phyloP scores from a whole-genome alignment of 2,797 vertebrate genomes.

The Syngnathus rostellatus region DNA sequence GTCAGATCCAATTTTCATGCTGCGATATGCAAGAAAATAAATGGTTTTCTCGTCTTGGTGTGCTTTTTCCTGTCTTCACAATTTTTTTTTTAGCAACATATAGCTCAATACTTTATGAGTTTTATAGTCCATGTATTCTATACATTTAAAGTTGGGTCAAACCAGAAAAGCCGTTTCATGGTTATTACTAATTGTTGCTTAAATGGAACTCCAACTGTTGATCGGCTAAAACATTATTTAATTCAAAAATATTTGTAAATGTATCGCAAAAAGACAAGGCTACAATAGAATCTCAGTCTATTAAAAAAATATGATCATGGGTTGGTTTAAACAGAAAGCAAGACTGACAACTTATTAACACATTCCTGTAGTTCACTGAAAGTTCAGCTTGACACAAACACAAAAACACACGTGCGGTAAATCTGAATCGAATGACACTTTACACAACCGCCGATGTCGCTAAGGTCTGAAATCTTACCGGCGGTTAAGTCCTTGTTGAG shows the following conservation, averaged over 20 bases:
- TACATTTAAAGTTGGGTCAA: no score
- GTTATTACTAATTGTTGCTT: no score
- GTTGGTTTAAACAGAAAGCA: neutral
- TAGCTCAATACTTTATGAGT: neutral
- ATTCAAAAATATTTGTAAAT: no score
- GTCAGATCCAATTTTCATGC: neutral
- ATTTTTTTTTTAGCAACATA: neutral
- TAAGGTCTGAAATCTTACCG: constrained; percentile 66
- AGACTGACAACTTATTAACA: neutral
- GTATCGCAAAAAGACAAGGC: no score
- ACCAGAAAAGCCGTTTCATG: no score
- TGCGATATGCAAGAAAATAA: neutral
- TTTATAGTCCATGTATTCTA: neutral
- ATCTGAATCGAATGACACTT: neutral
- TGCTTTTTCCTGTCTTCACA: neutral
- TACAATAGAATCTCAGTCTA: no score
- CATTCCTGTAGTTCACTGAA: neutral
- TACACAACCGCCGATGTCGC: neutral
- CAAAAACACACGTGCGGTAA: neutral
- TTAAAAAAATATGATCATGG: no score
- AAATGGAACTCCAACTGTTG: no score
- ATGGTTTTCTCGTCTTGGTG: neutral
- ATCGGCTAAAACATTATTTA: no score
- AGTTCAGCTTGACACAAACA: neutral
- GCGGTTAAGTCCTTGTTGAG: constrained; percentile 91